Percentiles rank a stretch among this genome's conserved stretches.
phyloP scores from a whole-genome alignment of 2,888 invertebrate genomes.

The Listrodromus nycthemerus region DNA sequence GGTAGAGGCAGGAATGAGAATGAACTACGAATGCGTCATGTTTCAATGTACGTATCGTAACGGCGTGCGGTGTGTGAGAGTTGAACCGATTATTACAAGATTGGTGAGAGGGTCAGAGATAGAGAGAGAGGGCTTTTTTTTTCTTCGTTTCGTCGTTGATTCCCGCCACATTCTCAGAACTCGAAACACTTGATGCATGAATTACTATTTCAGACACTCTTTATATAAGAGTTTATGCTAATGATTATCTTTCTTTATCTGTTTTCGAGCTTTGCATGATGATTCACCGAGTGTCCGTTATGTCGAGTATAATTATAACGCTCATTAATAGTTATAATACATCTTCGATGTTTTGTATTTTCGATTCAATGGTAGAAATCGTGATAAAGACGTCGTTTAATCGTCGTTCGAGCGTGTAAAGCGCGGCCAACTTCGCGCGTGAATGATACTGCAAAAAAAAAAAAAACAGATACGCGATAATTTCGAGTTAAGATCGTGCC shows the following conservation, averaged over 20 bases:
- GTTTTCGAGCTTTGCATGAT: constrained; percentile 32
- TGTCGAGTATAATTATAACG: constrained; percentile 24
- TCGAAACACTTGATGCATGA: constrained; percentile 49
- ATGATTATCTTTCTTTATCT: constrained; percentile 51
- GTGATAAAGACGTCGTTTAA: neutral
- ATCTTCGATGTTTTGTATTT: constrained; percentile 3
- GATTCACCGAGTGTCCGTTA: constrained; percentile 48
- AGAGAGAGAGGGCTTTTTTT: neutral
- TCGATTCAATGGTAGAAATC: neutral
- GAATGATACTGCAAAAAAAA: constrained; percentile 4
- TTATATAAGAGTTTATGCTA: constrained; percentile 36
- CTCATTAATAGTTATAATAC: constrained; percentile 54
- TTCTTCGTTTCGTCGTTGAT: neutral
- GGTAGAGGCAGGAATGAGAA: neutral
- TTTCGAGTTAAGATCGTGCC: constrained; percentile 22
- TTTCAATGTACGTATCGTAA: constrained; percentile 30
- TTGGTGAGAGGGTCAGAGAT: constrained; percentile 20
- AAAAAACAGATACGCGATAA: too few relatives aligned
- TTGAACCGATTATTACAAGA: constrained; percentile 50
- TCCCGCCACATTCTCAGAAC: constrained; percentile 6
- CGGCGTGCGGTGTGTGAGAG: constrained; percentile 5
- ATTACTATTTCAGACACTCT: constrained; percentile 24
- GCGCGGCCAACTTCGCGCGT: neutral
- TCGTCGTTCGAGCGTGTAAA: neutral
- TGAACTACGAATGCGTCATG: constrained; percentile 42